Evolutionary conservation across 2,888 invertebrate species (phyloP), one percentile per base, ranked within the genome.

Genomic region (Mythimna pallens): DNA sequence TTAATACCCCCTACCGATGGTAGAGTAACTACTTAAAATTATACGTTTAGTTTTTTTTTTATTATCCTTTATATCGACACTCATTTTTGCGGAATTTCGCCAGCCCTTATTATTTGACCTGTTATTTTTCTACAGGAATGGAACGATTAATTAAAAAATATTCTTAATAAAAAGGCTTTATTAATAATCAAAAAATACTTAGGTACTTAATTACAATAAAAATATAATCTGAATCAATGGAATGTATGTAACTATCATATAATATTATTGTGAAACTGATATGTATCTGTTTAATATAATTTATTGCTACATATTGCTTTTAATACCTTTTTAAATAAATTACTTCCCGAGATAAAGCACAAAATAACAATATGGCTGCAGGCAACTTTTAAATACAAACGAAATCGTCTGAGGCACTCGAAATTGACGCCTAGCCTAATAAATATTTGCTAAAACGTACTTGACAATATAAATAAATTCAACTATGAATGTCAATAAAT

Each of bases 181-280:
- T 87, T 88, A 84, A 89, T 89, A 87, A 88, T 86, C 82, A 90
- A 90, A 91, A 92, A 89, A 90, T 90, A 91, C 87, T 89, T 89
- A 89, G 75, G 84, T 88, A 88, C 85, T 89, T 89, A 87, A 89
- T 84, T 87, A 89, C 86, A 87, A 86, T 89, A 83, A 85, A 84
- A 81, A 64, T 87, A 86, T 87, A 88, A 88, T 88, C 80, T 87
- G 86, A 88, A 88, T 84, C 87, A 83, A 83, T 89, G 91, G 92
- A 92, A 91, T 91, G 91, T 88, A 63, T 68, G 30, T 74, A 74
- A 74, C 67, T 70, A 81, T 86, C 78, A 47, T 52, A 52, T 69
- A 76, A 63, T 80, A 76, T 76, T 73, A 77, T 80, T 75, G 72
- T 74, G 80, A 85, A 77, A 70, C 76, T 79, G 85, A 84, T 87